These are phyloP conservation scores for Pseudeuparius sepicola DNA, from an alignment of 2,888 invertebrate species.

Conservation along the genomic window DNA sequence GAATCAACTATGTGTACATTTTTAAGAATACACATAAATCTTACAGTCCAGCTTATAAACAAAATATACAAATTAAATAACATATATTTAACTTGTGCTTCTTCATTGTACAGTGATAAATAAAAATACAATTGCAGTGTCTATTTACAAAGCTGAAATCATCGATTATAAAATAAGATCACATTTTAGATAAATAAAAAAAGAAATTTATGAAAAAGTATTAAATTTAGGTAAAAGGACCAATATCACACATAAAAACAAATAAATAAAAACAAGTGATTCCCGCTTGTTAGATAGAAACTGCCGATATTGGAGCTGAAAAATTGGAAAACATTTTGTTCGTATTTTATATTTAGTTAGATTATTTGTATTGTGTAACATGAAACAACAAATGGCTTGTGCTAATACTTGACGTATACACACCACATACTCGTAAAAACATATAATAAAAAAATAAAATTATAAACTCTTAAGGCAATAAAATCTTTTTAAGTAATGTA, in stretches of 20 bases:
- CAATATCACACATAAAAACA: no score
- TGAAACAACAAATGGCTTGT: constrained; percentile 40
- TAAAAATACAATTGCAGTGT: constrained; percentile 21
- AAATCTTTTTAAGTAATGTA: constrained; percentile 37
- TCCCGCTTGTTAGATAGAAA: no score
- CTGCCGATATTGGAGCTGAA: no score
- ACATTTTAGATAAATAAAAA: no score
- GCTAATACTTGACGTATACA: constrained; percentile 32
- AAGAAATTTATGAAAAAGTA: no score
- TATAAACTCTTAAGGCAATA: constrained; percentile 34
- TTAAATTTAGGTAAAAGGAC: no score
- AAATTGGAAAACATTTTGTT: no score
- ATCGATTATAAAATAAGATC: no score
- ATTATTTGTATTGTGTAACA: constrained; percentile 37
- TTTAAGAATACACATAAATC: constrained; percentile 44
- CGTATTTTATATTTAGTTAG: constrained; percentile 33
- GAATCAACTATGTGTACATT: constrained; percentile 41
- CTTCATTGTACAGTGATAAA: constrained; percentile 27
- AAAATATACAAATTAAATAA: constrained; percentile 36
- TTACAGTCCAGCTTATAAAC: constrained; percentile 37
- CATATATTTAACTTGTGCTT: constrained; percentile 25
- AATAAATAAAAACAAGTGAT: no score
- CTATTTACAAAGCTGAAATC: constrained; percentile 20
- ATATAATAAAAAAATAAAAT: constrained; percentile 39
- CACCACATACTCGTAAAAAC: constrained; percentile 32